Conservation (phyloP, 2,113 vertebrate genomes). For the Crotalus tigris region DNA sequence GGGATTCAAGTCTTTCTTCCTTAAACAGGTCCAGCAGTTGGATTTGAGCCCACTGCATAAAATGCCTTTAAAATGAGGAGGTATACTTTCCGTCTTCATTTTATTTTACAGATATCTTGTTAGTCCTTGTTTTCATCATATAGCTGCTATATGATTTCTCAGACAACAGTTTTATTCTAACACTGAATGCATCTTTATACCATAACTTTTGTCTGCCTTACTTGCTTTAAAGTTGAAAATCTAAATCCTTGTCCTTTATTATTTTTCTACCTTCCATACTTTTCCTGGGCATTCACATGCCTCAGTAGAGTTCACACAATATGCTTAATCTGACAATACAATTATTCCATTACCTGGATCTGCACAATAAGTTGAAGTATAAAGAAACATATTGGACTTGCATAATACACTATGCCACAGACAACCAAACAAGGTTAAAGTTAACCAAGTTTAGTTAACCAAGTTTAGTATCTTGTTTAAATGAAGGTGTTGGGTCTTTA, state of each 20-base stretch:
- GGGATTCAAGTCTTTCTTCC: background rate
- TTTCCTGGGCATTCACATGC: background rate
- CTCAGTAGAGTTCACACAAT: background rate
- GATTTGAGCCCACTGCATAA: background rate
- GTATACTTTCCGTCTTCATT: background rate
- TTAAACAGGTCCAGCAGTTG: background rate
- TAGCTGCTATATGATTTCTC: background rate
- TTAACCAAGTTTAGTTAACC: background rate
- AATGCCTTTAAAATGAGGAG: background rate
- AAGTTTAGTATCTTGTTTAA: background rate
- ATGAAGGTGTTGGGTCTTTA: background rate
- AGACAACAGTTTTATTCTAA: background rate
- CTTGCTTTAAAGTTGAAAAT: background rate
- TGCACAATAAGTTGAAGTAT: background rate
- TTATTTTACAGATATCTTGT: background rate
- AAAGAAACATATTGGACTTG: background rate
- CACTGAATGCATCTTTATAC: background rate
- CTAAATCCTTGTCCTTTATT: background rate
- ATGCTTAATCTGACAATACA: background rate
- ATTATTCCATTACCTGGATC: background rate
- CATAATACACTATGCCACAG: background rate
- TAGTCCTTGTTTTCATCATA: background rate
- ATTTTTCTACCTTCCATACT: background rate
- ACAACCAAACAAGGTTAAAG: background rate
- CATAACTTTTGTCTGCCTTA: background rate